Conservation (phyloP, 2,113 vertebrate species). For the Ahaetulla prasina region DNA sequence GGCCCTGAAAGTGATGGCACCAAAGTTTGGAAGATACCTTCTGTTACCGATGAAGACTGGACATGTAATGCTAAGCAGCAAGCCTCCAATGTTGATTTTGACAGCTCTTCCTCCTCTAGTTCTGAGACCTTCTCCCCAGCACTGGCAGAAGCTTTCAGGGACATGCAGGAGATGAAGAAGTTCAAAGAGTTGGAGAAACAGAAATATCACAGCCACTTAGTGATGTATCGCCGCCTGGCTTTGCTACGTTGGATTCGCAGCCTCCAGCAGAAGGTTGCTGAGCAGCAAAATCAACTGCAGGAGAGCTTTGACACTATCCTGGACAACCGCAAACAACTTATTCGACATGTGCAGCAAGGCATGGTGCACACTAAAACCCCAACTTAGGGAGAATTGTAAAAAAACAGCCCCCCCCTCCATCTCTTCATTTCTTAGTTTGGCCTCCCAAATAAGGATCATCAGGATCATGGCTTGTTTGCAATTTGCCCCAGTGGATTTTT, state of each 20-base stretch:
- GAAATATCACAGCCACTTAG: constrained; percentile 91
- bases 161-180: constrained; percentile 83
- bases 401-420: background rate
- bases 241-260: constrained; percentile 92
- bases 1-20: constrained; percentile 64
- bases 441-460: background rate
- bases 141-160: constrained; percentile 83
- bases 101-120: constrained; percentile 1
- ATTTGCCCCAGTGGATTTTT: background rate
- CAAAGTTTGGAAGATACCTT: constrained; percentile 48
- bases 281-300: constrained; percentile 93
- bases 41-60: background rate
- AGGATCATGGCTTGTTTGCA: background rate
- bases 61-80: background rate
- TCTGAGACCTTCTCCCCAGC: constrained; percentile 67
- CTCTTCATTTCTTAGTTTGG: background rate
- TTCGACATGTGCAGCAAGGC: constrained; percentile 79
- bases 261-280: constrained; percentile 82
- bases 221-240: constrained; percentile 94
- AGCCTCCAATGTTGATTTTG: background rate
- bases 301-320: constrained; percentile 94
- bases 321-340: constrained; percentile 90
- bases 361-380: background rate
- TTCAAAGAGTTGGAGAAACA: constrained; percentile 96
- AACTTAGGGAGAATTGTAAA: constrained; percentile 48